phyloP scores from a whole-genome alignment of 2,797 vertebrate species.

The Brachyrhaphis roseni region DNA sequence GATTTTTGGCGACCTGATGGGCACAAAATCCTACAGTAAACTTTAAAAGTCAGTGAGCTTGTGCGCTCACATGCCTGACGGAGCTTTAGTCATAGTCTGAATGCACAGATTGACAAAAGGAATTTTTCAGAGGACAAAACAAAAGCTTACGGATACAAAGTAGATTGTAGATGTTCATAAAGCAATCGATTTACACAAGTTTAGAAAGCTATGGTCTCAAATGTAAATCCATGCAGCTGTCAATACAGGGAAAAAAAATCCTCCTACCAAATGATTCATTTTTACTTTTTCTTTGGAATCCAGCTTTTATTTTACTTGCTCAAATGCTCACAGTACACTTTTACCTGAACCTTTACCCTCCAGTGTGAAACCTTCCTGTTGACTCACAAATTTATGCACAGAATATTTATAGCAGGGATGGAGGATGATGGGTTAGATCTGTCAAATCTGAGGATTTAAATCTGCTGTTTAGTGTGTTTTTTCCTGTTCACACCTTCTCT shows the following conservation, averaged over 20 bases:
- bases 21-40: background rate
- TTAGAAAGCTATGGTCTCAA: background rate
- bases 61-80: background rate
- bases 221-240: background rate
- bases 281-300: background rate
- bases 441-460: background rate
- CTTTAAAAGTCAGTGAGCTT: slow-evolving; percentile 13
- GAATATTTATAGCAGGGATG: slow-evolving; percentile 1
- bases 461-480: background rate
- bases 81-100: background rate
- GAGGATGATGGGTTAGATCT: background rate
- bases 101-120: background rate
- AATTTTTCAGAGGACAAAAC: background rate
- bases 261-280: background rate
- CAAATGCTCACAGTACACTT: background rate
- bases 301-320: background rate
- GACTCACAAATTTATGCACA: slow-evolving; percentile 4
- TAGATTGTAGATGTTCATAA: background rate
- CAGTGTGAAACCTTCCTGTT: background rate
- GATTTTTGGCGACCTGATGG: background rate
- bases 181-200: background rate
- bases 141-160: background rate
- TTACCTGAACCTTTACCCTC: slow-evolving; percentile 1
- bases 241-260: background rate
- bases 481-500: background rate